Percentiles rank a stretch among this genome's conserved stretches.
Conservation (phyloP, 2,888 invertebrate genomes). For the Drosophila colorata region DNA sequence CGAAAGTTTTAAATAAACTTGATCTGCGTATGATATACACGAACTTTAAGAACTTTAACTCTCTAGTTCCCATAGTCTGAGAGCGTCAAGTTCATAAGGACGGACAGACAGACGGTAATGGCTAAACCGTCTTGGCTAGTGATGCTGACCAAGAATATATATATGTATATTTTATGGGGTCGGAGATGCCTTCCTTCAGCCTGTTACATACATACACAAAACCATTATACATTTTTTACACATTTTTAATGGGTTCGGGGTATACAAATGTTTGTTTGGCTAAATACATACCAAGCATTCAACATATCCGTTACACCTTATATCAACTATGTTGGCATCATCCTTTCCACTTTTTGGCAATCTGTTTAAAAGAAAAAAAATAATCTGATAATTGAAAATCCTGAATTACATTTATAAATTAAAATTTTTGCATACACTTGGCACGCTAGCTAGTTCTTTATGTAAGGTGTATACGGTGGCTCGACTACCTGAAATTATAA, state of each 20-base stretch:
- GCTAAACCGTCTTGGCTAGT: too few relatives aligned
- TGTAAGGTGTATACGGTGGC: neutral
- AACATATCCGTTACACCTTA: conserved; percentile 53
- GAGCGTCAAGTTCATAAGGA: too few relatives aligned
- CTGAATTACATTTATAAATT: conserved; percentile 15
- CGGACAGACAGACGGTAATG: too few relatives aligned
- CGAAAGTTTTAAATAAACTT: too few relatives aligned
- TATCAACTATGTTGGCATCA: conserved; percentile 72
- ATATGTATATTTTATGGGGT: too few relatives aligned
- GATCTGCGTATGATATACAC: too few relatives aligned
- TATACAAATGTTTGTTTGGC: neutral
- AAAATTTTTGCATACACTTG: conserved; percentile 27
- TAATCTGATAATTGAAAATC: conserved; percentile 25
- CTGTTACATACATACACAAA: too few relatives aligned
- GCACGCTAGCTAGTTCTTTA: conserved; percentile 18
- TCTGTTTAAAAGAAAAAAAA: conserved; percentile 68
- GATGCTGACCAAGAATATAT: neutral
- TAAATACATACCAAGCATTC: conserved; percentile 64
- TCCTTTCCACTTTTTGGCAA: conserved; percentile 70
- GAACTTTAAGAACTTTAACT: too few relatives aligned
- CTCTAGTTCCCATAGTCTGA: too few relatives aligned
- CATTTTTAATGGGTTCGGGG: too few relatives aligned
- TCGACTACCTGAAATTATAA: conserved; percentile 39
- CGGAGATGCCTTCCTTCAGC: too few relatives aligned
- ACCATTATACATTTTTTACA: too few relatives aligned